Conservation (phyloP, 2,888 invertebrate genomes). For the Euphydryas editha region DNA sequence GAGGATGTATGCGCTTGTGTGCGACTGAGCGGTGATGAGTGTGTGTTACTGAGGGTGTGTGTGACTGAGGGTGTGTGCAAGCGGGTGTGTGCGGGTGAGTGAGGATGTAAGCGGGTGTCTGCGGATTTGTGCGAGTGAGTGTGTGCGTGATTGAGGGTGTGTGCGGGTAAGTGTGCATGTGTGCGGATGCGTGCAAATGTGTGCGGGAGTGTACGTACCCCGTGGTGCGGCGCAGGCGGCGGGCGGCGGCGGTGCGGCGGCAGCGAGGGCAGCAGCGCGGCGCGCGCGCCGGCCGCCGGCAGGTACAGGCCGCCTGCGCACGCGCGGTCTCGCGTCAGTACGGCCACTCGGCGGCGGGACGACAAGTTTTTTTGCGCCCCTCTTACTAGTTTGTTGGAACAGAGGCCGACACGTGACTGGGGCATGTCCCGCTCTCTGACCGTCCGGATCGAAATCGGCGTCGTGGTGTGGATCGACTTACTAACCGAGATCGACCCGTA, state of each 20-base stretch:
- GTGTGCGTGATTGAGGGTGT: neutral
- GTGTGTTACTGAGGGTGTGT: too few species aligned
- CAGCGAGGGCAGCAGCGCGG: constrained; percentile 59
- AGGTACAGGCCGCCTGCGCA: constrained; percentile 43
- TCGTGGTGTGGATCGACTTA: neutral
- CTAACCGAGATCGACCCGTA: neutral
- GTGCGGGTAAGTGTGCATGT: neutral
- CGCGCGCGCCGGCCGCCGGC: constrained; percentile 47
- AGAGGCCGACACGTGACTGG: neutral
- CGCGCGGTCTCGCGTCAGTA: constrained; percentile 4
- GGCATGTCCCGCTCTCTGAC: neutral
- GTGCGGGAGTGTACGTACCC: constrained; percentile 38
- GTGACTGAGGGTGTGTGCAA: too few species aligned
- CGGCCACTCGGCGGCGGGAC: constrained; percentile 7
- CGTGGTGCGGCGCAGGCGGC: constrained; percentile 75
- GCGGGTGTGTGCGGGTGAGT: too few species aligned
- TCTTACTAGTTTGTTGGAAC: constrained; percentile 3
- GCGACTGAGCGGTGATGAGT: too few species aligned
- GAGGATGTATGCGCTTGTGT: too few species aligned
- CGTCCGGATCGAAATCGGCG: neutral
- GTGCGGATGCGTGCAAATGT: neutral
- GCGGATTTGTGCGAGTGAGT: neutral
- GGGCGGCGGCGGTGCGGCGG: constrained; percentile 75
- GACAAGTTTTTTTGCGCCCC: constrained; percentile 7
- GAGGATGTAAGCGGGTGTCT: too few species aligned